phyloP scores from a whole-genome alignment of 2,113 vertebrate genomes.

The Electrona antarctica region DNA sequence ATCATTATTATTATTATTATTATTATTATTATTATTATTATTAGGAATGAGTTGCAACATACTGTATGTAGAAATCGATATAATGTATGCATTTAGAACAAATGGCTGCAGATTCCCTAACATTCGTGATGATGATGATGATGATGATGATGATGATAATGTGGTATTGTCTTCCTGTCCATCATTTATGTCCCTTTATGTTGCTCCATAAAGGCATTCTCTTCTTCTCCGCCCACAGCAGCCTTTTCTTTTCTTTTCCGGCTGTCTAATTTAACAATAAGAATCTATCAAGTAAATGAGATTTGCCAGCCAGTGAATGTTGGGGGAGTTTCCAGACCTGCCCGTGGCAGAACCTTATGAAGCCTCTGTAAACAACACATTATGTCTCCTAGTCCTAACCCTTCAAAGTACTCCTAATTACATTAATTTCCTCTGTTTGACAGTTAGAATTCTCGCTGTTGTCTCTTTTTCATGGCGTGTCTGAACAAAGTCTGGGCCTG shows the following conservation, averaged over 20 bases:
- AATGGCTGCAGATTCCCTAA: too few relatives aligned
- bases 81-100: too few relatives aligned
- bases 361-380: neutral
- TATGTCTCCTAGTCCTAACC: conserved; percentile 22
- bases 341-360: conserved; percentile 1
- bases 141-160: too few relatives aligned
- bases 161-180: too few relatives aligned
- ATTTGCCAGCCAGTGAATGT: conserved; percentile 20
- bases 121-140: too few relatives aligned
- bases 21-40: too few relatives aligned
- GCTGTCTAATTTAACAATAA: conserved; percentile 17
- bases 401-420: conserved; percentile 36
- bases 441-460: conserved; percentile 7
- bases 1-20: too few relatives aligned
- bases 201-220: neutral
- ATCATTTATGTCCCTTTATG: neutral
- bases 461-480: conserved; percentile 13
- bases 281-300: conserved; percentile 23
- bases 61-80: too few relatives aligned
- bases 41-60: too few relatives aligned
- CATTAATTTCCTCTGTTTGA: conserved; percentile 22
- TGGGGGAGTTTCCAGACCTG: neutral
- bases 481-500: conserved; percentile 20
- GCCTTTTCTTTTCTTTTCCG: conserved; percentile 3
- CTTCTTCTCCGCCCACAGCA: neutral